Base-by-base conservation (phyloP, 2,888 invertebrate species). In the Tenthredo mesomela region DNA sequence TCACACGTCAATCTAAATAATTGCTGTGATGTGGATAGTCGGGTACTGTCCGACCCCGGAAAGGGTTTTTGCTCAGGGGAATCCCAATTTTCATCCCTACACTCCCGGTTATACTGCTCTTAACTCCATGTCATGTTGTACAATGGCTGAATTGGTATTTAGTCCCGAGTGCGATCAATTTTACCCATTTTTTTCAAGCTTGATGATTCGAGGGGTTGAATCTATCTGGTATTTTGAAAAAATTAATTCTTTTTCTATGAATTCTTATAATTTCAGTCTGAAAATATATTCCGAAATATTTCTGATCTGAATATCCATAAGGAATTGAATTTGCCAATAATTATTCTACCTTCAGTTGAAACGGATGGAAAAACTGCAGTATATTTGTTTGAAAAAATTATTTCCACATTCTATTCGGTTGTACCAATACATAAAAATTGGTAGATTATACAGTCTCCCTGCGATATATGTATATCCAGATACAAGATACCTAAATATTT, bases 1-100 rank as follows among this genome's bases (percentile, higher is more conserved):
- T 84, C 86, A 87, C 86, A 86, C 86, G 85, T 85, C 88, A 89
- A 89, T 90, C 87, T 87, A 89, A 89, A 89, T 89, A 90, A 90
- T 90, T 90, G 87, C 86, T 78, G 86, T 85, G 87, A 86, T 87
- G 86, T 85, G 87, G 87, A 86, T 85, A 87, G 82, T 85, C 84
- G 71, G 85, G 80, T 83, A 83, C 54, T 82, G 77, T 25, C 78
- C 75, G 40, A 33, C 82, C 77, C 71, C 9, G 29, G 29, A 18
- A 50, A 50, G 80, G 58, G 80, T 80, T 37, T 15, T 61, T 58
- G 58, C 80, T 80, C 80, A 29, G 21, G 80, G 80, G 58, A 80
- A 80, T 58, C 58, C 21, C 61, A 61, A 61, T 84, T 78, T 47
- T 33, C 71, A 47, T 40, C 83, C 73, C 61, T 54, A 70, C 43